Percentiles rank a stretch among this genome's conserved stretches.
These are phyloP conservation scores for Athene cunicularia DNA, from an alignment of 2,113 vertebrate species.

Conservation along the genomic window DNA sequence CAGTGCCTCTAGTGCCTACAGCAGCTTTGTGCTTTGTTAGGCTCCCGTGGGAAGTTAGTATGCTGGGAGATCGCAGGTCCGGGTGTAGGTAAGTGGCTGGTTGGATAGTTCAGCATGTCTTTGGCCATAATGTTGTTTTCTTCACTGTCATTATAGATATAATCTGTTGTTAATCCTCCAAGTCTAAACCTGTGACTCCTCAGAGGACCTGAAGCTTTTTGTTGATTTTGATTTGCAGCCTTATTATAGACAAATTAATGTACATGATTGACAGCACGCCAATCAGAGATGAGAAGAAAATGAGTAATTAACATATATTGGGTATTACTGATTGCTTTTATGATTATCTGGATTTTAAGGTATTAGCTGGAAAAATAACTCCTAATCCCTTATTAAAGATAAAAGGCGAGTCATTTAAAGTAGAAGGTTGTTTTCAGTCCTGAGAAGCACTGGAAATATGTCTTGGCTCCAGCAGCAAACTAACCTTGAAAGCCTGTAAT, in stretches of 20 bases:
- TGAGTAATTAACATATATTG: constrained; percentile 65
- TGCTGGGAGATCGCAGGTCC: neutral
- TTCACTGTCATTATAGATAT: neutral
- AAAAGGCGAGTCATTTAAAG: constrained; percentile 73
- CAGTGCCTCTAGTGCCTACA: too few relatives aligned
- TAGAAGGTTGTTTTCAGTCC: constrained; percentile 65
- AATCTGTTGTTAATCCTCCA: neutral
- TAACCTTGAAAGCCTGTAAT: constrained; percentile 53
- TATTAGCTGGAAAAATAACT: constrained; percentile 72
- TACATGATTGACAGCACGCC: constrained; percentile 36
- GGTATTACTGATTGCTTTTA: constrained; percentile 65
- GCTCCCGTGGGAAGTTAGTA: neutral
- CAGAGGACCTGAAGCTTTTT: neutral
- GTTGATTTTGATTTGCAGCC: constrained; percentile 32
- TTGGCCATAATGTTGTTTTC: neutral
- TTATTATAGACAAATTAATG: constrained; percentile 55
- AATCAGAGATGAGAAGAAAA: constrained; percentile 56
- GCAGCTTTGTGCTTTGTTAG: neutral
- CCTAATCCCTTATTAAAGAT: constrained; percentile 74
- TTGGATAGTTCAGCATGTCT: neutral
- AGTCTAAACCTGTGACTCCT: constrained; percentile 24
- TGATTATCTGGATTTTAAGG: constrained; percentile 76
- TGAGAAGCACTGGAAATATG: constrained; percentile 66
- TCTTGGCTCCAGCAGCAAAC: constrained; percentile 56
- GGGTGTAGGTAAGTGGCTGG: rapidly evolving